These are phyloP conservation scores for Pitangus sulphuratus DNA, from an alignment of 2,797 vertebrate species.

Conservation along the genomic window DNA sequence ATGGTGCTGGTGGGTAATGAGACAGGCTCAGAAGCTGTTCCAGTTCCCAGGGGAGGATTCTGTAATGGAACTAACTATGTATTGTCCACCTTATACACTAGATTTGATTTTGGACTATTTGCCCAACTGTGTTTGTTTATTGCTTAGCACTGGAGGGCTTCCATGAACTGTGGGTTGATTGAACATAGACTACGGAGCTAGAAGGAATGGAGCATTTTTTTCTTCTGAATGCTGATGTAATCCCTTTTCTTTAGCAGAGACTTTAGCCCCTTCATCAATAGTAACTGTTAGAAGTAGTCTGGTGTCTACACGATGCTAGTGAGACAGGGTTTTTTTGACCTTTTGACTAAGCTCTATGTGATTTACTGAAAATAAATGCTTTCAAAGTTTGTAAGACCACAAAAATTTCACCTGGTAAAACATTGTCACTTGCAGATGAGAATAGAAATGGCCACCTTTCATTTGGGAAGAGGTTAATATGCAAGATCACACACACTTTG, in stretches of 20 bases:
- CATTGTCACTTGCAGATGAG: neutral
- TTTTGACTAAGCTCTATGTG: constrained; percentile 23
- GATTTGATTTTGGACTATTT: constrained; percentile 93
- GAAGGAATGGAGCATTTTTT: constrained; percentile 65
- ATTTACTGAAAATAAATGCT: constrained; percentile 51
- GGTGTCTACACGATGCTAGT: constrained; percentile 18
- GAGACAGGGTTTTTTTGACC: neutral
- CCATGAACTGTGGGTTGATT: constrained; percentile 82
- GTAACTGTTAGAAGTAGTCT: constrained; percentile 63
- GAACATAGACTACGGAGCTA: constrained; percentile 73
- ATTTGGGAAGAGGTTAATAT: constrained; percentile 44
- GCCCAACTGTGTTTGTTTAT: constrained; percentile 88
- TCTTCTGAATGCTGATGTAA: constrained; percentile 73
- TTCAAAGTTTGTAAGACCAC: constrained; percentile 41
- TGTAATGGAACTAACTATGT: constrained; percentile 89
- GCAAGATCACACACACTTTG: constrained; percentile 51
- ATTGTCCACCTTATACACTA: constrained; percentile 84
- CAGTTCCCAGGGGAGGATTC: constrained; percentile 87
- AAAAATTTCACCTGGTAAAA: neutral
- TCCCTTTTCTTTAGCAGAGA: constrained; percentile 72
- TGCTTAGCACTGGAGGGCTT: constrained; percentile 84
- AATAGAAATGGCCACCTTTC: constrained; percentile 40
- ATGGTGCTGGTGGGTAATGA: constrained; percentile 94
- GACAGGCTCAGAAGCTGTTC: constrained; percentile 83
- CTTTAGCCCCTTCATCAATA: constrained; percentile 60